Conservation (phyloP, 2,888 invertebrate genomes). For the Bruchidius siliquastri region DNA sequence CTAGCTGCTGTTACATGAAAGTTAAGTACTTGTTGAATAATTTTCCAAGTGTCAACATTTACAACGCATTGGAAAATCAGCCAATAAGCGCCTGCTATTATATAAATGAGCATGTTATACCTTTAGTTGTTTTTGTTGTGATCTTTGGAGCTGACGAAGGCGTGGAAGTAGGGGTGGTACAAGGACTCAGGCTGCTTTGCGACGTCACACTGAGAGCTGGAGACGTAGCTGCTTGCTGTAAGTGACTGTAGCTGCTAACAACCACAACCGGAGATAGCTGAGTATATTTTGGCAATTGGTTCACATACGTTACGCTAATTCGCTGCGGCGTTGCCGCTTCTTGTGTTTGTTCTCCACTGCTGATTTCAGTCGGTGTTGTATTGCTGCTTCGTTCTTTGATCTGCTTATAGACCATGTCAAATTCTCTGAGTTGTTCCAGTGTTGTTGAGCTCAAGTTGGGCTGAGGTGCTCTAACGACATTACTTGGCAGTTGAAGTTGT, state of each 20-base stretch:
- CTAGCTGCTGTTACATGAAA: no score
- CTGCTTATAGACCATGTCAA: conserved; percentile 76
- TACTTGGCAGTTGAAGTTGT: conserved; percentile 56
- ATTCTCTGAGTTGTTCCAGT: conserved; percentile 71
- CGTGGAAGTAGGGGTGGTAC: conserved; percentile 54
- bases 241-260: conserved; percentile 52
- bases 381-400: conserved; percentile 72
- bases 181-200: conserved; percentile 56
- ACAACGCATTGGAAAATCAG: background rate
- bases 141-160: conserved; percentile 36
- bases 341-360: conserved; percentile 30
- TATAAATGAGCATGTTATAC: background rate
- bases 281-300: conserved; percentile 48
- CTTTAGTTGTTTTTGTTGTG: conserved; percentile 41
- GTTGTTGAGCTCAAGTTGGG: conserved; percentile 71
- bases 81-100: no score
- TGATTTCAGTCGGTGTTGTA: conserved; percentile 35
- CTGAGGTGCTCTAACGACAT: conserved; percentile 55
- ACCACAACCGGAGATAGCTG: conserved; percentile 53
- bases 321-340: conserved; percentile 43
- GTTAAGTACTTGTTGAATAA: no score
- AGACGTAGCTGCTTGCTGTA: conserved; percentile 49
- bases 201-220: conserved; percentile 55
- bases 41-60: no score
- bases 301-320: conserved; percentile 54